phyloP scores from a whole-genome alignment of 2,797 vertebrate species.

The Chrosomus eos region DNA sequence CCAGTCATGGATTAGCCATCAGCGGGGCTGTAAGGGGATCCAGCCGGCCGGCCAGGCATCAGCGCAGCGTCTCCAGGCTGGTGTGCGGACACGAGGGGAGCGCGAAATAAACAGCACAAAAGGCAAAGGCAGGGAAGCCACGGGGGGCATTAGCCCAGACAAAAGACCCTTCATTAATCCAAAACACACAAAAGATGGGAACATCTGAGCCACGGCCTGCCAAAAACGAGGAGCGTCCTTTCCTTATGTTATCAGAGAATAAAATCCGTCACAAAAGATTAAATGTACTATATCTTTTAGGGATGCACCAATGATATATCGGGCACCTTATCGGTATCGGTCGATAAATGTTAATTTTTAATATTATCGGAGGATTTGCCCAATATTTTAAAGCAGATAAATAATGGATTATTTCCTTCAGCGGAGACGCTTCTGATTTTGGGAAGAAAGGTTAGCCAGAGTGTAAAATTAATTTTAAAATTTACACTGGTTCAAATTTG shows the following conservation, averaged over 20 bases:
- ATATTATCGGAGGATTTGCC: too few species aligned
- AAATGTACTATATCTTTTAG: neutral
- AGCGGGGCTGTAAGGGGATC: constrained; percentile 41
- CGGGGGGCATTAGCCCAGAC: constrained; percentile 67
- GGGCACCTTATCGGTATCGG: too few species aligned
- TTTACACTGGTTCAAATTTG: too few species aligned
- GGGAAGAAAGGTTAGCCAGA: too few species aligned
- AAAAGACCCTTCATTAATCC: constrained; percentile 74
- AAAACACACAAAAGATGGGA: constrained; percentile 63
- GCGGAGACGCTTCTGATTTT: too few species aligned
- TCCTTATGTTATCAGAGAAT: constrained; percentile 18
- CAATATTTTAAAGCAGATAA: too few species aligned
- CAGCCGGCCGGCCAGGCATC: constrained; percentile 18
- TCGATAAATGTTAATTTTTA: too few species aligned
- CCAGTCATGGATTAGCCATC: constrained; percentile 64
- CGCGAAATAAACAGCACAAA: constrained; percentile 61
- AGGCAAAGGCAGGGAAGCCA: constrained; percentile 42
- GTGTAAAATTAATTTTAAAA: too few species aligned
- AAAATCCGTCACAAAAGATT: constrained; percentile 5
- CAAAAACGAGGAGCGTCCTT: constrained; percentile 16
- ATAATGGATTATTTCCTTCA: too few species aligned
- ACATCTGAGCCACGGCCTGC: constrained; percentile 61
- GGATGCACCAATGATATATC: too few species aligned
- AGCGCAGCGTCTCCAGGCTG: constrained; percentile 47
- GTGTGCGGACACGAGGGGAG: constrained; percentile 42